Percentiles rank a stretch among this genome's conserved stretches.
These are phyloP conservation scores for Brachystomella parvula DNA, from an alignment of 1,140 invertebrate species.

Conservation along the genomic window DNA sequence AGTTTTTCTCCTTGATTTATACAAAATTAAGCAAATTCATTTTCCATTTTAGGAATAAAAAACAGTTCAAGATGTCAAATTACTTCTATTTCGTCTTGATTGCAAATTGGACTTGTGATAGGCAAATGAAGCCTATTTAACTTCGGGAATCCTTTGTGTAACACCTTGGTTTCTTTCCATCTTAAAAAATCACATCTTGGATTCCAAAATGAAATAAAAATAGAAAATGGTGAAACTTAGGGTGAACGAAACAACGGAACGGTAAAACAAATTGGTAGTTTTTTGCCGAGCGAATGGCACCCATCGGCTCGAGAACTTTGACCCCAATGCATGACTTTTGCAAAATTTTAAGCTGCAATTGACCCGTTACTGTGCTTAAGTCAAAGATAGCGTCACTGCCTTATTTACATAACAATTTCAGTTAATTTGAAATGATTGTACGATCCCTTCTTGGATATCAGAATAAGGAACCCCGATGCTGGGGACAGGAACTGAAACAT, in stretches of 20 bases:
- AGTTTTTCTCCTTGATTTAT: neutral
- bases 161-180: too few relatives aligned
- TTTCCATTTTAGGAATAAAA: neutral
- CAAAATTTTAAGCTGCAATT: neutral
- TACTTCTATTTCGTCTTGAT: neutral
- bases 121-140: too few relatives aligned
- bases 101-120: too few relatives aligned
- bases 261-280: too few relatives aligned
- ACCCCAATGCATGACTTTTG: too few relatives aligned
- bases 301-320: too few relatives aligned
- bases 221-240: too few relatives aligned
- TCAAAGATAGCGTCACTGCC: neutral
- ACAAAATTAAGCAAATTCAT: neutral
- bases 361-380: neutral
- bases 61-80: neutral
- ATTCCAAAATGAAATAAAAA: too few relatives aligned
- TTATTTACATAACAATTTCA: constrained; percentile 11
- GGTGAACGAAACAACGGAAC: too few relatives aligned
- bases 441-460: neutral
- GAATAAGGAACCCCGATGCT: neutral
- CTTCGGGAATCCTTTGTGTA: too few relatives aligned
- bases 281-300: too few relatives aligned
- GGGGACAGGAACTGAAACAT: neutral
- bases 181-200: too few relatives aligned
- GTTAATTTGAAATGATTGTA: neutral